Base-by-base conservation (phyloP, 2,113 vertebrate genomes). In the Syngnathus floridae region DNA sequence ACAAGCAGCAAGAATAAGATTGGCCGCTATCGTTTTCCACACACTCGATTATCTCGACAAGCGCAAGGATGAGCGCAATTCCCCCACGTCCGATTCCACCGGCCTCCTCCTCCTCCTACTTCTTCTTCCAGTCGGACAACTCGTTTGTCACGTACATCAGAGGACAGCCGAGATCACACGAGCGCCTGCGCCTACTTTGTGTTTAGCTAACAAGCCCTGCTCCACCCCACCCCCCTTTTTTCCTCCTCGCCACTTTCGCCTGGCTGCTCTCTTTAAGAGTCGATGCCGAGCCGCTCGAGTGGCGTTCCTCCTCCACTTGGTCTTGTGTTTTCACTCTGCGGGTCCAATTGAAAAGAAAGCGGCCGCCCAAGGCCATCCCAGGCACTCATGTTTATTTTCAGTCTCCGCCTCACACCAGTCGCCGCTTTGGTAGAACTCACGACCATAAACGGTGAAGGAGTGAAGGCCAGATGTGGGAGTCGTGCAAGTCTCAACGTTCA, bases 131-230 rank as follows among this genome's bases (percentile, higher is more conserved):
- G 80, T 84, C 2, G 76, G 82, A 80, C 79, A 82, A 82, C 78
- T 80, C 76, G 72, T 83, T 87, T 87, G 82, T 89, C 84, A 80
- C 80, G 68, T 63, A 89, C 83, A 85, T 89, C 86, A 87, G 85
- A 89, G 84, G 76, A 73, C 82, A 67, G 67, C 64, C 69, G 75
- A 89, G 86, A 88, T 89, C 88, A 89, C 71, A 86, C 67, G 71
- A 73, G 66, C 76, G 82, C 71, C 74, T 31, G 69, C 45, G 79
- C 69, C 26, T 78, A 79, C 83, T 88, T 82, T 84, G 84, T 89
- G 84, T 87, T 86, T 77, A 73, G 1, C 82, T 89, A 89, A 87
- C 85, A 82, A 89, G 85, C 74, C 77, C 79, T 67, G 74, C 70
- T 45, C 75, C 12, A 4, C 40, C 8, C 40, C 40, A 10, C 40